These are phyloP conservation scores for Beroe ovata DNA, from an alignment of 37 sponge, comb jelly and placozoan genomes.

Conservation along the genomic window DNA sequence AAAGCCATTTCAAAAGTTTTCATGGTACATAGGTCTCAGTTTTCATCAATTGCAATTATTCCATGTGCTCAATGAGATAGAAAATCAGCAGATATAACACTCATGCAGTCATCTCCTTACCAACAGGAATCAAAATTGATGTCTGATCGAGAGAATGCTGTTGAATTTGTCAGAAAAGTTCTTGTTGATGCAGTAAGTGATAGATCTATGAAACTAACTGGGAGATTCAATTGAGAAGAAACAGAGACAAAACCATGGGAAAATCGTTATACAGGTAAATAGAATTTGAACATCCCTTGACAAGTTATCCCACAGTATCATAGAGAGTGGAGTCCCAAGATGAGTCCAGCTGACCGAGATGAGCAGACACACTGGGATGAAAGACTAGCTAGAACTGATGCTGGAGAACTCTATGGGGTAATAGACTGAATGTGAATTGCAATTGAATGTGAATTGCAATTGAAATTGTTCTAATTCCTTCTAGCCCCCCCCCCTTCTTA, in stretches of 20 bases:
- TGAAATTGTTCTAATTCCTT: too few species aligned
- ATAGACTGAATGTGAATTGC: too few species aligned
- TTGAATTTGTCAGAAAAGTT: slow-evolving; percentile 46
- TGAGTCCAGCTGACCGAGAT: slow-evolving; percentile 52
- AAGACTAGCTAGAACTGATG: slow-evolving; percentile 39
- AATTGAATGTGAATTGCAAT: too few species aligned
- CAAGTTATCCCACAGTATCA: slow-evolving; percentile 1
- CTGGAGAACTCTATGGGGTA: slow-evolving; percentile 67
- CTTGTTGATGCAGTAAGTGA: slow-evolving; percentile 39
- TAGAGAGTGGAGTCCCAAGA: slow-evolving; percentile 64
- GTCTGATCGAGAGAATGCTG: slow-evolving; percentile 44
- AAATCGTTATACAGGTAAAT: background rate
- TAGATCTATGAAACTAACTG: too few species aligned
- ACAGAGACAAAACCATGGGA: background rate
- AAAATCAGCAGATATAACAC: too few species aligned
- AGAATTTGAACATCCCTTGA: background rate
- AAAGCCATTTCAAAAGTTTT: slow-evolving; percentile 34
- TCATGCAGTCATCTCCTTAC: background rate
- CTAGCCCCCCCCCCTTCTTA: too few species aligned
- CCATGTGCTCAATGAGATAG: too few species aligned
- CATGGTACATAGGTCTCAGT: slow-evolving; percentile 28
- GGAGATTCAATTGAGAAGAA: background rate
- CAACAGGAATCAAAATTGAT: slow-evolving; percentile 40
- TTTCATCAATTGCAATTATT: too few species aligned
- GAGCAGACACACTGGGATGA: slow-evolving; percentile 58